Evolutionary conservation across 2,888 invertebrate genomes (phyloP).

Genomic region (Drosophila stalkeri): DNA sequence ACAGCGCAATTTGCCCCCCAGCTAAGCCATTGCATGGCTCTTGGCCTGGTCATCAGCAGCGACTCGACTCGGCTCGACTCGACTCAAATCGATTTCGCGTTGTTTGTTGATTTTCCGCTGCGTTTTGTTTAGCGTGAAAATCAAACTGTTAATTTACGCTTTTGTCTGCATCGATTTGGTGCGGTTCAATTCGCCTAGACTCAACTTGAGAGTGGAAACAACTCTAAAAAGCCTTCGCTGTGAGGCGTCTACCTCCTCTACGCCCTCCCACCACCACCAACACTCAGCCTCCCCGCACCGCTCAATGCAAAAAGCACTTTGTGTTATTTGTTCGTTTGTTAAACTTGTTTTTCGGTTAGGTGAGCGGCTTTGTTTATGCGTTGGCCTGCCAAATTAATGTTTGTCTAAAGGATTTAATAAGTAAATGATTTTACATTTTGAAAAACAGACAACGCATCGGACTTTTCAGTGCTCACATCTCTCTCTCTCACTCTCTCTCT

Average conservation of each 20-base stretch:
- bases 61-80: constrained; percentile 10
- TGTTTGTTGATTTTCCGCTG: constrained; percentile 76
- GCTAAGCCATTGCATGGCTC: constrained; percentile 15
- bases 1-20: background rate
- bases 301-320: constrained; percentile 66
- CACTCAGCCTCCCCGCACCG: background rate
- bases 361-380: constrained; percentile 61
- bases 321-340: constrained; percentile 49
- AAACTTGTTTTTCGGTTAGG: constrained; percentile 61
- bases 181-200: constrained; percentile 34
- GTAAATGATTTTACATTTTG: constrained; percentile 75
- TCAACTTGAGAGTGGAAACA: constrained; percentile 6
- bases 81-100: constrained; percentile 73
- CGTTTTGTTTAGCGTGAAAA: constrained; percentile 79
- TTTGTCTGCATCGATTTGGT: constrained; percentile 67
- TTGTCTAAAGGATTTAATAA: constrained; percentile 78
- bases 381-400: constrained; percentile 72
- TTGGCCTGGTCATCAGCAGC: constrained; percentile 41
- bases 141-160: constrained; percentile 81
- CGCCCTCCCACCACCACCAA: background rate
- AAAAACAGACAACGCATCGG: constrained; percentile 7
- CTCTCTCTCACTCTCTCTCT: background rate
- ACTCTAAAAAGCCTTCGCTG: constrained; percentile 25
- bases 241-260: background rate
- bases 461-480: background rate